phyloP scores from a whole-genome alignment of 2,797 vertebrate species.

The Tapirus indicus region DNA sequence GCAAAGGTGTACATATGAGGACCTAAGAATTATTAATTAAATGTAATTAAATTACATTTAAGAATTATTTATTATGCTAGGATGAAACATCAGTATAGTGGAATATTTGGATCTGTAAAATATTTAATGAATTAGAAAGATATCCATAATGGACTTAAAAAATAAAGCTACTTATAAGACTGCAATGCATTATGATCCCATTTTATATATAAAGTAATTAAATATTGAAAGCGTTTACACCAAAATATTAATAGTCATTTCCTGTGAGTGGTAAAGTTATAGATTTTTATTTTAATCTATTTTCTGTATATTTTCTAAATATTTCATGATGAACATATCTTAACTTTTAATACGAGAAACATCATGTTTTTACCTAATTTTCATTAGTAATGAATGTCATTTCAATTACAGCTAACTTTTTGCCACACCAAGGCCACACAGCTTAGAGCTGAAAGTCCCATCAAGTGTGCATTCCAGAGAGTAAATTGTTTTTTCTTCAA shows the following conservation, averaged over 20 bases:
- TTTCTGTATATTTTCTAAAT: slow-evolving; percentile 5
- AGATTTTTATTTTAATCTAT: neutral
- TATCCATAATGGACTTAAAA: neutral
- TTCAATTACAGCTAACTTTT: neutral
- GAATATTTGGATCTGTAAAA: neutral
- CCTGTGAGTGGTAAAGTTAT: neutral
- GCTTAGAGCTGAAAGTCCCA: neutral
- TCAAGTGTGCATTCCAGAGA: neutral
- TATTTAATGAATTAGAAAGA: neutral
- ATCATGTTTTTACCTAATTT: neutral
- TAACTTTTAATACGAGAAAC: neutral
- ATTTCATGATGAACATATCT: neutral
- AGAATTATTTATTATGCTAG: too few species aligned
- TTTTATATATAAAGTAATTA: neutral
- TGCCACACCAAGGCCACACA: neutral
- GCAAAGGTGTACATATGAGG: neutral
- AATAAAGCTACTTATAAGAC: neutral
- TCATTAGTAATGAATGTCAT: neutral
- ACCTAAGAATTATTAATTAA: too few species aligned
- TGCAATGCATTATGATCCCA: neutral
- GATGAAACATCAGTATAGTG: neutral
- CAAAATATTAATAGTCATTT: neutral
- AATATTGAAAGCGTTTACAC: neutral
- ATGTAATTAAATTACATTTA: too few species aligned
- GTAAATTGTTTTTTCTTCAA: neutral